phyloP scores from a whole-genome alignment of 2,888 invertebrate species.

The Drosophila mayaguana region DNA sequence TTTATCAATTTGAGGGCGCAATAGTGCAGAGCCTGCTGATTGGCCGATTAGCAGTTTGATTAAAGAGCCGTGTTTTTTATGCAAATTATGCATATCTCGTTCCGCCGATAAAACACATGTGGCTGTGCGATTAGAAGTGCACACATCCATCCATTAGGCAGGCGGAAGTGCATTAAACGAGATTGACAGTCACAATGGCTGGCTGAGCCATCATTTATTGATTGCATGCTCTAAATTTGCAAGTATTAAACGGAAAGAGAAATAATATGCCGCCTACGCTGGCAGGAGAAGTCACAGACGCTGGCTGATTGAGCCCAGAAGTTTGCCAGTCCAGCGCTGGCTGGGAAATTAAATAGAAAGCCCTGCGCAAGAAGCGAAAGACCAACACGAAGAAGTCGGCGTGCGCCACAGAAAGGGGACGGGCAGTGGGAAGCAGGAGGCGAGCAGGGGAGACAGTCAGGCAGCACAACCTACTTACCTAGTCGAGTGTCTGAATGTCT shows the following conservation, averaged over 20 bases:
- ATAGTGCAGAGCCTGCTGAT: constrained; percentile 21
- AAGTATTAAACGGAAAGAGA: constrained; percentile 33
- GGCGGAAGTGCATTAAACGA: constrained; percentile 58
- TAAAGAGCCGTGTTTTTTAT: background rate
- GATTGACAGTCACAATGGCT: constrained; percentile 42
- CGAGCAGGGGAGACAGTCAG: constrained; percentile 12
- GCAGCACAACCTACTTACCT: constrained; percentile 78
- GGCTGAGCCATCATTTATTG: constrained; percentile 63
- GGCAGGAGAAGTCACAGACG: constrained; percentile 43
- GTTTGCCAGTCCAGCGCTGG: constrained; percentile 52
- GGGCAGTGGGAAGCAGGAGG: background rate
- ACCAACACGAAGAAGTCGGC: constrained; percentile 12
- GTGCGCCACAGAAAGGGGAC: constrained; percentile 15
- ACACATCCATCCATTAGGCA: constrained; percentile 51
- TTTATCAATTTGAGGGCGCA: constrained; percentile 26
- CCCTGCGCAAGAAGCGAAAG: constrained; percentile 49
- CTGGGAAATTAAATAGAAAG: constrained; percentile 80
- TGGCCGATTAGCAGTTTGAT: constrained; percentile 1
- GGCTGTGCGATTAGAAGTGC: background rate
- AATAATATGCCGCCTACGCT: constrained; percentile 6
- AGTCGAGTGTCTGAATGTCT: constrained; percentile 80
- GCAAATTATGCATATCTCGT: constrained; percentile 3
- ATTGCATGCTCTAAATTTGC: constrained; percentile 57
- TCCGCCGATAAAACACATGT: background rate
- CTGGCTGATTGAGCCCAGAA: constrained; percentile 61